Percentiles rank a stretch among this genome's conserved stretches.
phyloP scores from a whole-genome alignment of 2,888 invertebrate species.

The Hydriomena furcata region DNA sequence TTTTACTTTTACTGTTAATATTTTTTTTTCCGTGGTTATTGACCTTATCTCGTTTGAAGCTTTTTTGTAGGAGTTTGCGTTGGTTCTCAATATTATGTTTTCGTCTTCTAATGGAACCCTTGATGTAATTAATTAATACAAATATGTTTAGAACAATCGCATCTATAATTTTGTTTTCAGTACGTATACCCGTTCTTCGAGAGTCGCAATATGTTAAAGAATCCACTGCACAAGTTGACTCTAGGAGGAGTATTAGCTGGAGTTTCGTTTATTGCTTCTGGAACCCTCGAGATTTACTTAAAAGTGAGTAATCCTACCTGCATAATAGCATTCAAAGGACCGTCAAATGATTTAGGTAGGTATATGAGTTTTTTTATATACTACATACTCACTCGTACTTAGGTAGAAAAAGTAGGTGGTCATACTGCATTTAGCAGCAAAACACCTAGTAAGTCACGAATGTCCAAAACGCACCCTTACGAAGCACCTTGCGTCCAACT shows the following conservation, averaged over 20 bases:
- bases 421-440: too few relatives aligned
- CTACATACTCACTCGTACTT: too few relatives aligned
- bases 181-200: slow-evolving; percentile 87
- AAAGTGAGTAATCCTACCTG: slow-evolving; percentile 71
- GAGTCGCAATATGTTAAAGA: slow-evolving; percentile 83
- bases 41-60: slow-evolving; percentile 5
- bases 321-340: too few relatives aligned
- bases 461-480: too few relatives aligned
- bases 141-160: too few relatives aligned
- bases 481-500: too few relatives aligned
- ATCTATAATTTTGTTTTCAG: slow-evolving; percentile 46
- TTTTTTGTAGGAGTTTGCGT: slow-evolving; percentile 9
- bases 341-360: too few relatives aligned
- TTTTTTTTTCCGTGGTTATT: slow-evolving; percentile 9
- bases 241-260: slow-evolving; percentile 91
- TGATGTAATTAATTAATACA: slow-evolving; percentile 5
- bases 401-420: too few relatives aligned
- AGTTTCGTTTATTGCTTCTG: slow-evolving; percentile 90
- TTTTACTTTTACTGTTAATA: too few relatives aligned
- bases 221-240: slow-evolving; percentile 89
- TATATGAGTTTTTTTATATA: too few relatives aligned
- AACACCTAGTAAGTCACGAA: too few relatives aligned
- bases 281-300: slow-evolving; percentile 86
- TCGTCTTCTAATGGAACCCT: background rate
- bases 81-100: slow-evolving; percentile 15